Percentiles rank a stretch among this genome's conserved stretches.
Conservation (phyloP, 2,888 invertebrate genomes). For the Protonemura montana region DNA sequence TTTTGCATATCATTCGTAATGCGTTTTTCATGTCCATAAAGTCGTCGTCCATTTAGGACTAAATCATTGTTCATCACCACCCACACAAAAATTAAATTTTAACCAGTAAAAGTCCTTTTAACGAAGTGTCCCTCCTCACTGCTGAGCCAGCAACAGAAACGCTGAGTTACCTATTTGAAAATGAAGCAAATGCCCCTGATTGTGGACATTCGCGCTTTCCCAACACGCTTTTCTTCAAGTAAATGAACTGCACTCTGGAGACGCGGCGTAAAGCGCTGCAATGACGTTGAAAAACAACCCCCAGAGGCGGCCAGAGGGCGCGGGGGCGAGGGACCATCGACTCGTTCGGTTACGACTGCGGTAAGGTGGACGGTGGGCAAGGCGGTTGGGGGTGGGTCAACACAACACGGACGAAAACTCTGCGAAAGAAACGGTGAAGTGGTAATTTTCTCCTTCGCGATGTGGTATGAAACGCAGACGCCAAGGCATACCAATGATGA, state of each 20-base stretch:
- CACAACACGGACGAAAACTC: conserved; percentile 8
- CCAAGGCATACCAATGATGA: not conserved
- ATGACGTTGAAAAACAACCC: conserved; percentile 32
- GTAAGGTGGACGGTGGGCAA: not conserved
- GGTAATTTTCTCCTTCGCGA: not conserved
- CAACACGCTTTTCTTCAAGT: not conserved
- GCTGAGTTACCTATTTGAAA: conserved; percentile 12
- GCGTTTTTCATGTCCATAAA: too few species aligned
- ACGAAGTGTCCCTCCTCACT: not conserved
- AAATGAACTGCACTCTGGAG: conserved; percentile 17
- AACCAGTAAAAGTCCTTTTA: not conserved
- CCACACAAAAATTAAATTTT: too few species aligned
- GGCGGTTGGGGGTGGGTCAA: not conserved
- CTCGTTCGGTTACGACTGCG: not conserved
- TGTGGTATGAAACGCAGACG: not conserved
- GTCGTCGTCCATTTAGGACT: too few species aligned
- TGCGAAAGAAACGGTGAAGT: not conserved
- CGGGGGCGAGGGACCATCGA: conserved; percentile 13
- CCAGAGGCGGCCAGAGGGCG: not conserved
- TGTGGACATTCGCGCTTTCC: not conserved
- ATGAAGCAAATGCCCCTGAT: not conserved
- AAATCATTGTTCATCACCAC: too few species aligned
- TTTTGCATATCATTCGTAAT: too few species aligned
- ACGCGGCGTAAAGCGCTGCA: conserved; percentile 29
- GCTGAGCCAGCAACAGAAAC: not conserved